Conservation (phyloP, 1,140 invertebrate genomes). For the Chironomus striatipennis region DNA sequence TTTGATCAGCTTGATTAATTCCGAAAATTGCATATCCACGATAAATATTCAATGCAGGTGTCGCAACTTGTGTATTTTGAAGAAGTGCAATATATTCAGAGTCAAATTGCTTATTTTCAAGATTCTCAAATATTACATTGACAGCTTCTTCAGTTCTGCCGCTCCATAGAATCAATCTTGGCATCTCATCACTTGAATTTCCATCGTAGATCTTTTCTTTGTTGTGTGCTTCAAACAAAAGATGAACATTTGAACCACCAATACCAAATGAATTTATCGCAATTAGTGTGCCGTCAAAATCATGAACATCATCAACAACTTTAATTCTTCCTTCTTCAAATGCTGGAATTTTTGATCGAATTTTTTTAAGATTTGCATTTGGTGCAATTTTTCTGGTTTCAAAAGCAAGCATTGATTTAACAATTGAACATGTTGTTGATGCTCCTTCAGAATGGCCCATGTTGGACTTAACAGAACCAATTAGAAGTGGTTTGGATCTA, state of each 20-base stretch:
- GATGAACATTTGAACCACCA: conserved; percentile 68
- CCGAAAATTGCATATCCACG: not conserved
- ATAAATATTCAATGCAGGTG: not conserved
- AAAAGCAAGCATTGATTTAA: conserved; percentile 57
- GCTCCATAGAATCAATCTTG: conserved; percentile 52
- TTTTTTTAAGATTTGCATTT: conserved; percentile 58
- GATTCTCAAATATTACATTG: conserved; percentile 46
- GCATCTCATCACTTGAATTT: conserved; percentile 43
- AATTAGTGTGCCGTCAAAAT: conserved; percentile 48
- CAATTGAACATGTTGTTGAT: conserved; percentile 48
- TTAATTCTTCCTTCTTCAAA: conserved; percentile 55
- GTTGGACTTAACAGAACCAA: conserved; percentile 63
- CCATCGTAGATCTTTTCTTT: conserved; percentile 45
- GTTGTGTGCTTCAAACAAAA: conserved; percentile 56
- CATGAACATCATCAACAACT: conserved; percentile 52
- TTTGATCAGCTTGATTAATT: not conserved
- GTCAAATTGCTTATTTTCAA: conserved; percentile 37
- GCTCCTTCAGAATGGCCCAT: conserved; percentile 62
- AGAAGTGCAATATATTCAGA: conserved; percentile 34
- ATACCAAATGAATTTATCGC: conserved; percentile 69
- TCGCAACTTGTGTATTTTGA: conserved; percentile 48
- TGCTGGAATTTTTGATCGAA: conserved; percentile 59
- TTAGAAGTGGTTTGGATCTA: conserved; percentile 32
- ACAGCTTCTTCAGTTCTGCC: conserved; percentile 57
- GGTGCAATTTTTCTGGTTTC: conserved; percentile 55